A percentile compares a stretch with the other conserved stretches of the same genome.
These are phyloP conservation scores for Lycocerus yunnanus DNA, from an alignment of 2,888 invertebrate species.

Conservation along the genomic window DNA sequence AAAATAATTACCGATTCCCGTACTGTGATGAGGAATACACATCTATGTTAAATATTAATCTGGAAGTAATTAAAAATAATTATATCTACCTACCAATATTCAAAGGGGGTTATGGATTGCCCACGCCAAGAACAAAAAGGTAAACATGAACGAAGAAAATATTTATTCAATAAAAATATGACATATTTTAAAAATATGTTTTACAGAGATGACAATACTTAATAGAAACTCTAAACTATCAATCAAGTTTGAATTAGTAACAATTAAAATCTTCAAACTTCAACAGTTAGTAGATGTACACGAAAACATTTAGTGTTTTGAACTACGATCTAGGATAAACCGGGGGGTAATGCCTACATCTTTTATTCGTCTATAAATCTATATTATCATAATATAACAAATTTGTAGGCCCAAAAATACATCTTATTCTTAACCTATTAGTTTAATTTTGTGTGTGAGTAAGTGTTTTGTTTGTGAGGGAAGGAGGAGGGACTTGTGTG, in stretches of 20 bases:
- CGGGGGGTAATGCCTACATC: constrained; percentile 22
- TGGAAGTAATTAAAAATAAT: too few relatives aligned
- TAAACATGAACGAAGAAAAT: constrained; percentile 30
- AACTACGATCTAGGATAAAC: constrained; percentile 20
- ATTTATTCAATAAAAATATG: constrained; percentile 42
- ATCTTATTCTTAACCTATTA: background rate
- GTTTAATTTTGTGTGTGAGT: background rate
- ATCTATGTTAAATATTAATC: too few relatives aligned
- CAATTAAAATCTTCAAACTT: constrained; percentile 45
- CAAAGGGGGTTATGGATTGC: too few relatives aligned
- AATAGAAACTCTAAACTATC: constrained; percentile 39
- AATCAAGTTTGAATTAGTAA: constrained; percentile 36
- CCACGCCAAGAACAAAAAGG: too few relatives aligned
- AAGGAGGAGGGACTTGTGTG: background rate
- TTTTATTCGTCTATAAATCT: constrained; percentile 1
- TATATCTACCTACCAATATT: too few relatives aligned
- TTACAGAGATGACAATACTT: constrained; percentile 35
- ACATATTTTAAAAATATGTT: constrained; percentile 36
- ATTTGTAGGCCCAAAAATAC: constrained; percentile 4
- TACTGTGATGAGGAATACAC: too few relatives aligned
- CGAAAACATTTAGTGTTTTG: constrained; percentile 27
- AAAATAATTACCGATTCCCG: too few relatives aligned
- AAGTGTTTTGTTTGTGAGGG: background rate
- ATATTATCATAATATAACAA: constrained; percentile 3
- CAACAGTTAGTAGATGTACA: constrained; percentile 40